phyloP scores from a whole-genome alignment of 2,888 invertebrate species.

The Drosophila subsilvestris region DNA sequence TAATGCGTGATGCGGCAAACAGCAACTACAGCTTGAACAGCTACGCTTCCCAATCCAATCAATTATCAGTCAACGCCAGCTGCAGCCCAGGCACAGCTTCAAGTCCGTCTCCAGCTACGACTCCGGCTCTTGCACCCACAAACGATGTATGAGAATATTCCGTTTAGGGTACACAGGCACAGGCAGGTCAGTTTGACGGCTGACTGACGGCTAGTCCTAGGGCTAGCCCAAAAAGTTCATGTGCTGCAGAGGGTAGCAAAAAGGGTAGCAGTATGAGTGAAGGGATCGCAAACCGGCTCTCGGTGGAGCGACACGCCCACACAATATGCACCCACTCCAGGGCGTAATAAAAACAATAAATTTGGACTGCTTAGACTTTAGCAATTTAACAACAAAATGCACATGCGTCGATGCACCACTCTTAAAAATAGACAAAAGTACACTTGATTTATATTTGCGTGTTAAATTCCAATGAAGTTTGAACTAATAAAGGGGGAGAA shows the following conservation, averaged over 20 bases:
- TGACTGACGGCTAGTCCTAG: background rate
- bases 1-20: slow-evolving; percentile 7
- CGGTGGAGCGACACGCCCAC: background rate
- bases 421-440: slow-evolving; percentile 12
- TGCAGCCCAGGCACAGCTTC: background rate
- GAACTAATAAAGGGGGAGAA: background rate
- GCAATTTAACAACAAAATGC: background rate
- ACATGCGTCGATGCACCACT: background rate
- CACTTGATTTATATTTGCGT: slow-evolving; percentile 10
- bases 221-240: background rate
- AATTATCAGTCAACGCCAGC: slow-evolving; percentile 13
- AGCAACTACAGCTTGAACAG: background rate
- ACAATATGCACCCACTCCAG: background rate
- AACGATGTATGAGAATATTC: slow-evolving; percentile 1
- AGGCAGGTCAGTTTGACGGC: background rate
- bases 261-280: background rate
- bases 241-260: background rate
- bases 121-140: background rate
- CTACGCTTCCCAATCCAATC: slow-evolving; percentile 13
- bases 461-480: slow-evolving; percentile 14
- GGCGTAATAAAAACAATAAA: slow-evolving; percentile 10
- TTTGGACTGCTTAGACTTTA: background rate
- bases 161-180: background rate
- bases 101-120: background rate
- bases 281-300: background rate